Evolutionary conservation across 2,888 invertebrate genomes (phyloP).

Genomic region (Chymomyza amoena): DNA sequence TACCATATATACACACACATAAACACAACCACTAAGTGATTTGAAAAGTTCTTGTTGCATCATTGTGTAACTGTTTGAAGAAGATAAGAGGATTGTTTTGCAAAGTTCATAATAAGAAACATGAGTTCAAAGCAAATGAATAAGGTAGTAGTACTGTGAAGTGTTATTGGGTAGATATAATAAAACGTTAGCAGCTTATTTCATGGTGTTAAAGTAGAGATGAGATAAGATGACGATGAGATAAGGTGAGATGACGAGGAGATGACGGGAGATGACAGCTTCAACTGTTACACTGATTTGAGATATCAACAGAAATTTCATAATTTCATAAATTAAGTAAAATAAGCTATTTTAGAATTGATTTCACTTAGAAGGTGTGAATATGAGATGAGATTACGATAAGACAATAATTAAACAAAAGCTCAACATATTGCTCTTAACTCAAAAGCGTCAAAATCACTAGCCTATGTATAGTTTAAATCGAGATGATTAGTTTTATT

Average conservation of each 20-base stretch:
- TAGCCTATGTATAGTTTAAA: too few species aligned
- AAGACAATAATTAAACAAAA: too few species aligned
- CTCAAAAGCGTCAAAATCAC: too few species aligned
- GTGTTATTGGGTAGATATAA: background rate
- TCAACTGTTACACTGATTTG: background rate
- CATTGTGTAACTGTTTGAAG: background rate
- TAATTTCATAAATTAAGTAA: too few species aligned
- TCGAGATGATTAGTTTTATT: too few species aligned
- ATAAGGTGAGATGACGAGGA: background rate
- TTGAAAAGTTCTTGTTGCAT: background rate
- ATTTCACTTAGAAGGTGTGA: too few species aligned
- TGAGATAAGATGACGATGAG: background rate
- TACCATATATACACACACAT: slow-evolving; percentile 12
- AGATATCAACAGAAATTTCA: background rate
- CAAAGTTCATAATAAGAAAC: background rate
- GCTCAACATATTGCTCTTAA: too few species aligned
- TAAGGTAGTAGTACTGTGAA: background rate
- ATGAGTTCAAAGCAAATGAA: background rate
- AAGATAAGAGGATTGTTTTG: background rate
- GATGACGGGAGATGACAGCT: background rate
- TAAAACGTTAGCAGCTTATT: background rate
- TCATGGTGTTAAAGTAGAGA: background rate
- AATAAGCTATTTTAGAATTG: too few species aligned
- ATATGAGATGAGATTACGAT: too few species aligned
- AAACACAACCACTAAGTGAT: slow-evolving; percentile 26